A percentile compares a stretch with the other conserved stretches of the same genome.
These are phyloP conservation scores for Helicoverpa armigera DNA, from an alignment of 1,140 invertebrate genomes.

Conservation along the genomic window DNA sequence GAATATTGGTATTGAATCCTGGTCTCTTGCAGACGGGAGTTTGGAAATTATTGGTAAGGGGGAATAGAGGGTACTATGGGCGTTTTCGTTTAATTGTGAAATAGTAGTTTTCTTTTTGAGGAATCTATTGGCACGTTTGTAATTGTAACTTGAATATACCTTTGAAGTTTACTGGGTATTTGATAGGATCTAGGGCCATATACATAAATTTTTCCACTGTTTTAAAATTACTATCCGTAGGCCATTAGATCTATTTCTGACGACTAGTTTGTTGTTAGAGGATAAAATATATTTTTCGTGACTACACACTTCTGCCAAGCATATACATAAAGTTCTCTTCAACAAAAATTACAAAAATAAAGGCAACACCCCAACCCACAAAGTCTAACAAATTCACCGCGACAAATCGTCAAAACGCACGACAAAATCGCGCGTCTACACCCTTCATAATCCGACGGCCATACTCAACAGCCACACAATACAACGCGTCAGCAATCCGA, in stretches of 20 bases:
- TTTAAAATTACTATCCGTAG: too few species aligned
- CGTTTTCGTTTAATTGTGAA: neutral
- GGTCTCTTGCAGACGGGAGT: conserved; percentile 32
- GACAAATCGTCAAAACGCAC: conserved; percentile 7
- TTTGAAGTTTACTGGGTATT: too few species aligned
- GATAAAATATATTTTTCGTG: too few species aligned
- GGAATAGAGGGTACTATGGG: neutral
- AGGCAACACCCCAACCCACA: neutral
- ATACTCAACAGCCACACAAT: conserved; percentile 23
- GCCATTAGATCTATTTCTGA: too few species aligned
- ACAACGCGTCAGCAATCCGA: conserved; percentile 55
- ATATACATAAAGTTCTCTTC: too few species aligned
- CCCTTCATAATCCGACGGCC: conserved; percentile 45
- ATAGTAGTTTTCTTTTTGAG: too few species aligned
- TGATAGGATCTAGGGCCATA: too few species aligned
- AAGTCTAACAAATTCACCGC: neutral
- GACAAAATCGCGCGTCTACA: conserved; percentile 34
- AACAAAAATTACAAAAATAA: neutral
- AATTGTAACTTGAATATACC: too few species aligned
- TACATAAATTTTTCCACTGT: too few species aligned
- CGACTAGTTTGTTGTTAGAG: too few species aligned
- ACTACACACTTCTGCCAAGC: too few species aligned
- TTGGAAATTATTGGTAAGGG: neutral
- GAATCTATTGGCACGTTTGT: too few species aligned
- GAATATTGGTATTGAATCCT: conserved; percentile 60